Evolutionary conservation across 2,888 invertebrate species (phyloP), one percentile per base, ranked within the genome.

Genomic region (Temnothorax rugatulus): DNA sequence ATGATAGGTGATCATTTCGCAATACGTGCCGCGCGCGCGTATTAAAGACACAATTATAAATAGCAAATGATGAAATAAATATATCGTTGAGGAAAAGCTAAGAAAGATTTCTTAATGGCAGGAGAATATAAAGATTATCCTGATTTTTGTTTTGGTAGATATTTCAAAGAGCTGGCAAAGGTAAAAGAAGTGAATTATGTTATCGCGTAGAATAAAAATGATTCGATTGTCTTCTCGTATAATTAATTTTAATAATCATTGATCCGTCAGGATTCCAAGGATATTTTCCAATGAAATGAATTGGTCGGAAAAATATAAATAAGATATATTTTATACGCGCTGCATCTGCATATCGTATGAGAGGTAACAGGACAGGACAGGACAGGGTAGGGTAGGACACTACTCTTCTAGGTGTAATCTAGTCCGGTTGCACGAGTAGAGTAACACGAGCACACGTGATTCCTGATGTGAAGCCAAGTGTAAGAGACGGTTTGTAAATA

Each of bases 401-500:
- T 13, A 44, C 47, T 69, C 11, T 71, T 18, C 7, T 2, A 29
- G 0, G 15, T 18, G 44, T n/a, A 59, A 74, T 59, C 18, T 74
- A 57, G 57, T 59, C 18, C 5, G 15, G 13, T 74, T 41, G 25
- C 5, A 38, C 18, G 52, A 59, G 1, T 57, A 57, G 15, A 21
- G 15, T 18, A 59, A 44, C 18, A 21, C 11, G 21, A n/a, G 25
- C 21, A n/a, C 41, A 1, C 41, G 41, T 9, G 8, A 77, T 29
- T 52, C 21, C 25, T 52, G 25, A 41, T 25, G 34, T 41, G 25
- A 68, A 52, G 25, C 1, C 13, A 66, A 63, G 38, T 66, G 52
- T 38, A 68, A 68, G 15, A 68, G 52, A 66, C 21, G 15, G 54
- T 21, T 68, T 11, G 44, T 38, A 71, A 71, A 69, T 47, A 71